Evolutionary conservation across 2,888 invertebrate species (phyloP), one percentile per base, ranked within the genome.

Genomic region (Buathra laborator): DNA sequence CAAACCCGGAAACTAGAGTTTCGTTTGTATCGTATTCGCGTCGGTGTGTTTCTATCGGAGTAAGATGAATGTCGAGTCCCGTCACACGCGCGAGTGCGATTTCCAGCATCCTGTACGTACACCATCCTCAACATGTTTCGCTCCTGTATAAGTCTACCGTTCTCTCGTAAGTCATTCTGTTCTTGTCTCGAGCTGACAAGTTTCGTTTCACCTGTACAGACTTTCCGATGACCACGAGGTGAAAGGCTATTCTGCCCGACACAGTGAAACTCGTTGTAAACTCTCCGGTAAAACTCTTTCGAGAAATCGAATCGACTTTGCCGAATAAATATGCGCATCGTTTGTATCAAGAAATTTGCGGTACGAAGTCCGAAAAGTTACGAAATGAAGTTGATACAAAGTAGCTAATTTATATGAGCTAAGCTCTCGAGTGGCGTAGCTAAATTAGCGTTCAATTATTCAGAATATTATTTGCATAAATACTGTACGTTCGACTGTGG

Each of bases 31-130:
- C 51, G 83, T 62, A 72, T 83, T 67, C 83, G 62, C 56, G 78
- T 78, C 70, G 48, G 62, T 64, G 62, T 71, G 46, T 83, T 56
- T 66, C 53, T 71, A 83, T 80, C 71, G 83, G 83, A 83, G 70
- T 46, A 76, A 76, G 83, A 83, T 79, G 37, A 83, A 79, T 79
- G 78, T 79, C 29, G 46, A 75, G 37, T 19, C 2, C 29, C 14
- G 70, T 76, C 59, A 19, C 51, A 72, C 53, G n/a, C 59, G 62
- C 66, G 46, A 32, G 51, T 46, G 43, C 44, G 75, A 79, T 79
- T 59, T 14, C 48, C 75, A 75, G 7, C 37, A 12, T 32, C 14
- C 32, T 24, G 67, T 62, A 44, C 16, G 68, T 19, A 68, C 29
- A 29, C 37, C 16, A 70, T 43, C 46, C 59, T 66, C 74, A 6